These are phyloP conservation scores for Magallana gigas DNA, from an alignment of 1,140 invertebrate genomes.

Conservation along the genomic window DNA sequence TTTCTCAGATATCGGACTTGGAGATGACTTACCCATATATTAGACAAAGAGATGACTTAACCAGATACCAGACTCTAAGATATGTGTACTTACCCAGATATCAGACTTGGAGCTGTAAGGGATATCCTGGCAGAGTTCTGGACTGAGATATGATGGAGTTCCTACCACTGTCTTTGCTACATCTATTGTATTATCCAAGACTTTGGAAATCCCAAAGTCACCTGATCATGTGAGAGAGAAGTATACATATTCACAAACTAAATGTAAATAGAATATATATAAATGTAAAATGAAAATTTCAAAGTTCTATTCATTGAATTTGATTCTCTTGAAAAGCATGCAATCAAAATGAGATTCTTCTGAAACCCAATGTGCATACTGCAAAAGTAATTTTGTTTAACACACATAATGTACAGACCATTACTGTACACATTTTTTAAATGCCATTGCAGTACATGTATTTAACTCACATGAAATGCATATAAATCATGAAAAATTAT, in stretches of 20 bases:
- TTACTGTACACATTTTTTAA: no score
- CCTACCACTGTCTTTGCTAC: conserved; percentile 77
- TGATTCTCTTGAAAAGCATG: neutral
- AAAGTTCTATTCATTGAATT: neutral
- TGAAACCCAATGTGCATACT: no score
- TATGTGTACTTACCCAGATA: conserved; percentile 70
- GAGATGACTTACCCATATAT: neutral
- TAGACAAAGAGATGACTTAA: neutral
- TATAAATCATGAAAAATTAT: no score
- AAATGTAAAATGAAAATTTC: neutral
- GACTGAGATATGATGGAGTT: conserved; percentile 77
- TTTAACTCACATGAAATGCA: no score
- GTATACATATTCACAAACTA: neutral
- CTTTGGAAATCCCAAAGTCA: conserved; percentile 79
- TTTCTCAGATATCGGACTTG: neutral
- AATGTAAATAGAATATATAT: neutral
- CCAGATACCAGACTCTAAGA: neutral
- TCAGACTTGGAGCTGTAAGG: conserved; percentile 79
- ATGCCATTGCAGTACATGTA: no score
- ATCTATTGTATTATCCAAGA: conserved; percentile 75
- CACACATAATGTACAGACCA: no score
- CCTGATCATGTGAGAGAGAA: conserved; percentile 59
- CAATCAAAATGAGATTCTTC: neutral
- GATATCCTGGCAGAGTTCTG: conserved; percentile 77
- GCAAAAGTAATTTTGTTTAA: no score